Conservation (phyloP, 2,888 invertebrate genomes). For the Belgica antarctica region DNA sequence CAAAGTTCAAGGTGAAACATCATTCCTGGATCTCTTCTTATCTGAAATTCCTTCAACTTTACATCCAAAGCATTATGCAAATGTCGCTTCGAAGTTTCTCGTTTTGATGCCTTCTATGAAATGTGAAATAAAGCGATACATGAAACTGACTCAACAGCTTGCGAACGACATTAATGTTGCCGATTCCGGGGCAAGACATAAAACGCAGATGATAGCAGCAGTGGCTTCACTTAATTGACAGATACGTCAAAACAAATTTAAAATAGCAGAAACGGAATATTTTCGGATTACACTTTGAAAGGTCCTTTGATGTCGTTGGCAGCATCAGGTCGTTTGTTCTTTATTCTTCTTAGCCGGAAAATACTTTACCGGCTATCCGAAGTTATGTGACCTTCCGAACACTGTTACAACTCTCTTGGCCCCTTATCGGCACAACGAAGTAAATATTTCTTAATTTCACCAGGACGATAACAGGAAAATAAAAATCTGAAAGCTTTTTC, state of each 20-base stretch:
- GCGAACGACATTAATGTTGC: background rate
- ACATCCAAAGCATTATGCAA: background rate
- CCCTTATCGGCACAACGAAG: no score
- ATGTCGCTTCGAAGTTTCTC: background rate
- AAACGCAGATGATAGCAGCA: conserved; percentile 33
- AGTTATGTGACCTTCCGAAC: no score
- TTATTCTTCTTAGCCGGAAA: no score
- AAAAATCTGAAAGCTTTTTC: background rate
- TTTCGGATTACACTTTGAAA: background rate
- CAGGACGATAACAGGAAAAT: conserved; percentile 2
- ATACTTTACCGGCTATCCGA: no score
- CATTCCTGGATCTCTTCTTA: no score
- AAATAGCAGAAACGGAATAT: background rate
- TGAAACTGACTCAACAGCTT: background rate
- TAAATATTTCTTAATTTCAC: background rate
- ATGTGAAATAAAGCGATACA: background rate
- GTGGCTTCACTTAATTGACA: background rate
- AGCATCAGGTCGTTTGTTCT: no score
- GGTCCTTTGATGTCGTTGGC: conserved; percentile 14
- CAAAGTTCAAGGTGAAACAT: no score
- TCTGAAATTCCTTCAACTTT: no score
- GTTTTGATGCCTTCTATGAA: background rate
- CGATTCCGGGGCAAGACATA: conserved; percentile 9
- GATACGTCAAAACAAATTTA: conserved; percentile 2
- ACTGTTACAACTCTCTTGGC: background rate